Percentiles rank a stretch among this genome's conserved stretches.
These are phyloP conservation scores for Trachelus stipa DNA, from an alignment of 2,888 invertebrate species.

Conservation along the genomic window DNA sequence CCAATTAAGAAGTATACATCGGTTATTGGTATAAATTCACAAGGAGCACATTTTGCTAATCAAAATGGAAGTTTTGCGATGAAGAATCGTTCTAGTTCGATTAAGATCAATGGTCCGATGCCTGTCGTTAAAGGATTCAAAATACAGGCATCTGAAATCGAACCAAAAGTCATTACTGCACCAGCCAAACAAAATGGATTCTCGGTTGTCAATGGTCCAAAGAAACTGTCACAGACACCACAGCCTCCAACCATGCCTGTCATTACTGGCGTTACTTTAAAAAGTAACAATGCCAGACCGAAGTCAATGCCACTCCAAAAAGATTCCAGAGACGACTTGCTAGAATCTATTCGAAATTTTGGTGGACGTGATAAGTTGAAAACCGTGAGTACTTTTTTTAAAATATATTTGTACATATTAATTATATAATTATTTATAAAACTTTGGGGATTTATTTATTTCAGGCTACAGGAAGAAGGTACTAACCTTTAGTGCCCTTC, in stretches of 20 bases:
- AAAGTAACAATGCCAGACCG: conserved; percentile 50
- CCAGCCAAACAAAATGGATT: conserved; percentile 10
- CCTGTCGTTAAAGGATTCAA: conserved; percentile 53
- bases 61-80: conserved; percentile 25
- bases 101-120: conserved; percentile 30
- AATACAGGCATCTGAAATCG: conserved; percentile 18
- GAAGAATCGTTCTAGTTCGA: conserved; percentile 16
- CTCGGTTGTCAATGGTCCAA: conserved; percentile 11
- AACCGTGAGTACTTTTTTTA: conserved; percentile 42
- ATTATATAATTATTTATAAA: not conserved
- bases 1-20: conserved; percentile 49
- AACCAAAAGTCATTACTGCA: conserved; percentile 20
- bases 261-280: conserved; percentile 61
- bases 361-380: conserved; percentile 65
- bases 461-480: conserved; percentile 5
- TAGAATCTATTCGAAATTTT: conserved; percentile 80
- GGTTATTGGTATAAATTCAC: conserved; percentile 46
- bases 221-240: conserved; percentile 31
- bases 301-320: conserved; percentile 49
- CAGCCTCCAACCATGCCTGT: conserved; percentile 59
- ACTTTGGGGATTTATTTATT: not conserved
- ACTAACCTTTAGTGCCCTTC: not conserved
- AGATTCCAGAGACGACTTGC: conserved; percentile 75
- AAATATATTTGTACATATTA: not conserved
- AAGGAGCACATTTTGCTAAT: conserved; percentile 17